These are phyloP conservation scores for Glyptemys insculpta DNA, from an alignment of 2,797 vertebrate species.

Conservation along the genomic window DNA sequence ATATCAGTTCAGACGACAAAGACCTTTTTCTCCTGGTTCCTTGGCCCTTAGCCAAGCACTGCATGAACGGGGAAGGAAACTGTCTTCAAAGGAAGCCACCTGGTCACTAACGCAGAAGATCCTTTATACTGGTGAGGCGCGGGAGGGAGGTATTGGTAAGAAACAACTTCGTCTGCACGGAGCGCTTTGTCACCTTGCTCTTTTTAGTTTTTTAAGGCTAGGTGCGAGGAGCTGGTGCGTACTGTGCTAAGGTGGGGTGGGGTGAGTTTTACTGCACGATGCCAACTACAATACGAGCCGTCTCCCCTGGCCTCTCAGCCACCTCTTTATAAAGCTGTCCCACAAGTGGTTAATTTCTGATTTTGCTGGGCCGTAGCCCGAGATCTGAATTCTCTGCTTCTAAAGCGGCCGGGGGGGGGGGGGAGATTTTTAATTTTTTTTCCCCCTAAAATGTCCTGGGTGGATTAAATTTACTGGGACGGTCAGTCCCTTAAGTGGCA, in stretches of 20 bases:
- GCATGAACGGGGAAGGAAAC: not conserved
- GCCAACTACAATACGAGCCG: not conserved
- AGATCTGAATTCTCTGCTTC: not conserved
- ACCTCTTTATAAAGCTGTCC: not conserved
- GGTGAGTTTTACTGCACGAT: not conserved
- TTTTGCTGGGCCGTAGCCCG: not conserved
- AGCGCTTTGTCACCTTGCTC: not conserved
- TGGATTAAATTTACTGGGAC: not conserved
- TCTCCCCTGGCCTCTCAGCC: not conserved
- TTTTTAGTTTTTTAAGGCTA: too few species aligned
- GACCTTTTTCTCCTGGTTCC: not conserved
- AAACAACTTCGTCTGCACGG: not conserved
- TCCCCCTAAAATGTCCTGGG: too few species aligned
- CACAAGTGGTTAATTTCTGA: not conserved
- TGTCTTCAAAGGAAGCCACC: not conserved
- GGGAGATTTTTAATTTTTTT: too few species aligned
- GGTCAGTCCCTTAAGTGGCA: not conserved
- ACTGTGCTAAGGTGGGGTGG: too few species aligned
- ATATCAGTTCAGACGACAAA: not conserved
- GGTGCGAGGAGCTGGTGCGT: not conserved
- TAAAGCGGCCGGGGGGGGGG: too few species aligned
- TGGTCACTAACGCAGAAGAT: not conserved
- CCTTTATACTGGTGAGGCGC: too few species aligned
- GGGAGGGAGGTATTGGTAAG: not conserved
- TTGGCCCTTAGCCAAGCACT: not conserved